Evolutionary conservation across 2,797 vertebrate species (phyloP).

Genomic region (Myotis vivesi): DNA sequence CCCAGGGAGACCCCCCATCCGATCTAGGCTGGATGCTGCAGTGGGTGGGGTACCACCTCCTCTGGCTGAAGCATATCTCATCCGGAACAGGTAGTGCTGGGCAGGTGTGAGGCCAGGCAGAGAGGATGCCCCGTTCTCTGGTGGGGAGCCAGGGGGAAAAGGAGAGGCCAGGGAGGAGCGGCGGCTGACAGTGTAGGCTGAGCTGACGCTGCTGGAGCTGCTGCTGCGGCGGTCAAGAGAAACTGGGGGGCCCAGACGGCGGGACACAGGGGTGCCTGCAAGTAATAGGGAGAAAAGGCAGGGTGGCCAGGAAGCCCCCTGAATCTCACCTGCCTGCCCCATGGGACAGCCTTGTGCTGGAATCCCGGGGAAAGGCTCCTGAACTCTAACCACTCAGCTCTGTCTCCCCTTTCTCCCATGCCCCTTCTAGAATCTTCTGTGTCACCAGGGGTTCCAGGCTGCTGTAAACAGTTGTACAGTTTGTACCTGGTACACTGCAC

Average conservation of each 20-base stretch:
- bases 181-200: conserved; percentile 95
- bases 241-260: conserved; percentile 86
- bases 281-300: conserved; percentile 2
- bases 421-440: not conserved
- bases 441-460: not conserved
- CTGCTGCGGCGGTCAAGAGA: conserved; percentile 93
- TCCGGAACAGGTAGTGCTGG: conserved; percentile 94
- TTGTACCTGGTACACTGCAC: not conserved
- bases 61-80: conserved; percentile 93
- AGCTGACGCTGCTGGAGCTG: conserved; percentile 94
- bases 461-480: not conserved
- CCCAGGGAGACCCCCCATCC: conserved; percentile 74
- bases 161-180: conserved; percentile 96
- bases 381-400: not conserved
- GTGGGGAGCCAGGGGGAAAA: conserved; percentile 89
- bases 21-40: conserved; percentile 89
- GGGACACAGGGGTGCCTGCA: conserved; percentile 80
- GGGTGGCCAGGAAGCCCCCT: not conserved
- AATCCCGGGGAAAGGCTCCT: not conserved
- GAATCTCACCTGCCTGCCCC: not conserved
- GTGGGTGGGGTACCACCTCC: conserved; percentile 92
- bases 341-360: not conserved
- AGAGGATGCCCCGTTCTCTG: conserved; percentile 85
- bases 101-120: conserved; percentile 88
- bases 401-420: not conserved